A percentile compares a stretch with the other conserved stretches of the same genome.
These are phyloP conservation scores for Panorpa germanica DNA, from an alignment of 2,888 invertebrate species.

Conservation along the genomic window DNA sequence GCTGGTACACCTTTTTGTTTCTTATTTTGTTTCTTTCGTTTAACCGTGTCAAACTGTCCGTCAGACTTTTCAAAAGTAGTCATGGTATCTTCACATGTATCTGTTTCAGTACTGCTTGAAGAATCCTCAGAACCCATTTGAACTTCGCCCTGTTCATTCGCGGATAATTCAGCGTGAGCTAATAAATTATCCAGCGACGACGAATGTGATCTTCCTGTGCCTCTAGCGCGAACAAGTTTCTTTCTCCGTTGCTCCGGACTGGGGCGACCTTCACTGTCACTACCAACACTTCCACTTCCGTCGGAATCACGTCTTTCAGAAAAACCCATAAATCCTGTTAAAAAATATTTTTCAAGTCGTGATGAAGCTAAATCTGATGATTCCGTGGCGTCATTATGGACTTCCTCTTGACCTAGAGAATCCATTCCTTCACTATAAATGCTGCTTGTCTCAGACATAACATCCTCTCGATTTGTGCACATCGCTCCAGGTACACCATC, in stretches of 20 bases:
- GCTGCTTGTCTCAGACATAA: constrained; percentile 66
- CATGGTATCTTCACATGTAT: constrained; percentile 42
- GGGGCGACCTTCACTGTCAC: constrained; percentile 75
- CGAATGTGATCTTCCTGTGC: constrained; percentile 66
- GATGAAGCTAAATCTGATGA: constrained; percentile 65
- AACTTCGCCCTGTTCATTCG: constrained; percentile 23
- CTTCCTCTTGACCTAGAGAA: constrained; percentile 41
- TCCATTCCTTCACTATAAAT: constrained; percentile 71
- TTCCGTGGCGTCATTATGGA: constrained; percentile 30
- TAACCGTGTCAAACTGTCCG: constrained; percentile 62
- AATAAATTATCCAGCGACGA: constrained; percentile 63
- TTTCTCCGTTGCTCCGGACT: constrained; percentile 76
- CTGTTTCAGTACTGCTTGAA: constrained; percentile 51
- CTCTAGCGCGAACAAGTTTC: constrained; percentile 59
- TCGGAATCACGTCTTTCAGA: constrained; percentile 57
- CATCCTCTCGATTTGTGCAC: constrained; percentile 34
- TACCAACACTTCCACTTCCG: constrained; percentile 74
- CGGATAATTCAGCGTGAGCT: constrained; percentile 33
- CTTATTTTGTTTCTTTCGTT: constrained; percentile 63
- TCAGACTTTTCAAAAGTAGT: constrained; percentile 51
- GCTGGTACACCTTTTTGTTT: constrained; percentile 32
- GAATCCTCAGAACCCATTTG: constrained; percentile 36
- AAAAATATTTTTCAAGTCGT: constrained; percentile 74
- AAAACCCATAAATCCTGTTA: constrained; percentile 71
- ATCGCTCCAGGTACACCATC: constrained; percentile 34